These are phyloP conservation scores for Patella depressa DNA, from an alignment of 2,888 invertebrate species.

Conservation along the genomic window DNA sequence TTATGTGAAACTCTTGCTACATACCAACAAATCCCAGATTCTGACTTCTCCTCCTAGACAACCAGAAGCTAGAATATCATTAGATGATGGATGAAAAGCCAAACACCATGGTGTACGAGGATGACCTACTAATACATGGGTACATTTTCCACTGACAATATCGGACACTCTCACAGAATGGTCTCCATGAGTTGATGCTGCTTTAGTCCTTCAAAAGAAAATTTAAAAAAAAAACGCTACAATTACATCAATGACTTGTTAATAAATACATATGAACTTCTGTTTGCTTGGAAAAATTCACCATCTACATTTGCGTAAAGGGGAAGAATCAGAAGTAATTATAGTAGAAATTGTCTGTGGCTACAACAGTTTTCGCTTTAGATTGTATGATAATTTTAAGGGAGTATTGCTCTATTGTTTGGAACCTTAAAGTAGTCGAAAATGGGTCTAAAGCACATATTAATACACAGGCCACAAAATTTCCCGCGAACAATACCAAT, in stretches of 20 bases:
- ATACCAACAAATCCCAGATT: conserved; percentile 87
- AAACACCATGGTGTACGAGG: conserved; percentile 92
- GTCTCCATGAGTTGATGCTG: conserved; percentile 89
- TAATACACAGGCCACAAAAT: too few relatives aligned
- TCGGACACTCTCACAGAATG: conserved; percentile 90
- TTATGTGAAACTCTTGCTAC: conserved; percentile 43
- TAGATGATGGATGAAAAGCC: conserved; percentile 87
- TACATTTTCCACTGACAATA: conserved; percentile 82
- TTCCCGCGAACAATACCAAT: too few relatives aligned
- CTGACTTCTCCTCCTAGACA: conserved; percentile 91
- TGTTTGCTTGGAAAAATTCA: too few relatives aligned
- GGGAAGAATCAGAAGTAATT: too few relatives aligned
- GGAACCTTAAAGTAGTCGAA: too few relatives aligned
- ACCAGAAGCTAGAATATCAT: conserved; percentile 87
- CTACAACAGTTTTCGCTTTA: too few relatives aligned
- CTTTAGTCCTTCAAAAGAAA: conserved; percentile 74
- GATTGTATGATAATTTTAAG: too few relatives aligned
- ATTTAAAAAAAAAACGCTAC: conserved; percentile 2
- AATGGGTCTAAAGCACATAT: too few relatives aligned
- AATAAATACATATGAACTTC: too few relatives aligned
- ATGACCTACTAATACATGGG: conserved; percentile 84
- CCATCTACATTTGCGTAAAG: too few relatives aligned
- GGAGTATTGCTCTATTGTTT: too few relatives aligned
- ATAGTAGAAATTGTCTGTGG: too few relatives aligned
- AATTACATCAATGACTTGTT: not conserved